These are phyloP conservation scores for Drosophila elegans DNA, from an alignment of 1,140 invertebrate species.

Conservation along the genomic window DNA sequence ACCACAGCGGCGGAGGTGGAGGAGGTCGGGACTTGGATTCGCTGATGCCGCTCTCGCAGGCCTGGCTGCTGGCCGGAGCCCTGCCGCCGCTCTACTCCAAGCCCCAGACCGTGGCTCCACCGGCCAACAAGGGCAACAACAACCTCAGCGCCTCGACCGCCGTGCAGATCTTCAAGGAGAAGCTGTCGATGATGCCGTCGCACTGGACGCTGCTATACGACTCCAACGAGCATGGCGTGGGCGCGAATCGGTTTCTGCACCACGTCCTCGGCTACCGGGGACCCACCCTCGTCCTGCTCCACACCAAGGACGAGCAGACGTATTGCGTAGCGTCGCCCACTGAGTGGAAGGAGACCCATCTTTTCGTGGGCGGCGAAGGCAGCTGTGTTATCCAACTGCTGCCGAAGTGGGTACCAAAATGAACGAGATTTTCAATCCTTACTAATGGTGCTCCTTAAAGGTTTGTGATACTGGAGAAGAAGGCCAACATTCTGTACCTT, in stretches of 20 bases:
- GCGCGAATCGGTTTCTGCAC: constrained; percentile 94
- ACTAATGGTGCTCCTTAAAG: constrained; percentile 83
- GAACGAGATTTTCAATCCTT: neutral
- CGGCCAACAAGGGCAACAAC: constrained; percentile 42
- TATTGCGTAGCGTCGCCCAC: constrained; percentile 92
- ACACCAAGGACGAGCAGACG: constrained; percentile 88
- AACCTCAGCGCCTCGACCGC: constrained; percentile 81
- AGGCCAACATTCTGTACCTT: constrained; percentile 92
- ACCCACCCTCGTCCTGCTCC: constrained; percentile 92
- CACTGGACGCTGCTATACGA: constrained; percentile 95
- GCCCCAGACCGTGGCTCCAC: constrained; percentile 84
- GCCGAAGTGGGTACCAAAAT: constrained; percentile 88
- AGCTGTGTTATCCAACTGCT: constrained; percentile 91
- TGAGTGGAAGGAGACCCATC: constrained; percentile 94
- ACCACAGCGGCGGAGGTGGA: constrained; percentile 41
- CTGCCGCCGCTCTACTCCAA: constrained; percentile 90
- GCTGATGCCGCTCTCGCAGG: constrained; percentile 89
- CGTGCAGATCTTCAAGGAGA: constrained; percentile 87
- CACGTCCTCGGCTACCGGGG: constrained; percentile 94
- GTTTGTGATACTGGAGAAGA: constrained; percentile 88
- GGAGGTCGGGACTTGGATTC: constrained; percentile 60
- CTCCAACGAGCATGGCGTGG: constrained; percentile 93
- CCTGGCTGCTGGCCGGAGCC: constrained; percentile 92
- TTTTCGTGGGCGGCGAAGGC: constrained; percentile 93
- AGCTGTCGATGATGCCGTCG: constrained; percentile 88